Base-by-base conservation (phyloP, 1,140 invertebrate genomes). In the Drosophila pachea region DNA sequence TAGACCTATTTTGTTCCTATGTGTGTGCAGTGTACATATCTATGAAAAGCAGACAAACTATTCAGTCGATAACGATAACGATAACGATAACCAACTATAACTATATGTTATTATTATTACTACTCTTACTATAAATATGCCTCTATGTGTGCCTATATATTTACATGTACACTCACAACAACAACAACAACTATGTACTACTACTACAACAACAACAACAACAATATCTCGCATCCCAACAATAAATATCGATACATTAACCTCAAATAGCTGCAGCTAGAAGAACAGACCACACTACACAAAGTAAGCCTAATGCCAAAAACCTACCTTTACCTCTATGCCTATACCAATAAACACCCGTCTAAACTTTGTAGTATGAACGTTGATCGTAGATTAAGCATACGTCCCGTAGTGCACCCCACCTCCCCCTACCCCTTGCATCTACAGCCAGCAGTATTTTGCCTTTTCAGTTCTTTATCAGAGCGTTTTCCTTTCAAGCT, bases 231-330 rank as follows among this genome's bases (percentile, higher is more conserved):
- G 76, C 79, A 84, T 81, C 81, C 78, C 73, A 78, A 82, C 78
- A 68, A 76, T 76, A 54, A 78, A 70, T 43, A 40, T 54, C 38
- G 7, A 66, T 54, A 56, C 50, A 67, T 53, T 48, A 65, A 71
- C 38, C 63, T 69, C 76, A 82, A 82, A 43, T 87, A 88, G 87
- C 73, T 88, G 87, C 87, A 88, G 87, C 87, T 88, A 88, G 87
- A 88, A 78, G 87, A 88, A 88, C 87, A 88, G 76, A 88, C 87
- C 87, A 88, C 87, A 88, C 73, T 88, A 87, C 87, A 88, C 87
- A 88, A 88, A 88, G 87, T 88, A 88, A 88, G 87, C 76, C 73
- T 68, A 73, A 55, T 61, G 77, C 75, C 68, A 16, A 72, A 74
- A 71, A 60, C 67, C 67, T 64, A 77, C 62, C 71, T 78, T 63